Percentiles rank a stretch among this genome's conserved stretches.
Evolutionary conservation across 2,797 vertebrate genomes (phyloP).

Genomic region (Epinephelus malabaricus): DNA sequence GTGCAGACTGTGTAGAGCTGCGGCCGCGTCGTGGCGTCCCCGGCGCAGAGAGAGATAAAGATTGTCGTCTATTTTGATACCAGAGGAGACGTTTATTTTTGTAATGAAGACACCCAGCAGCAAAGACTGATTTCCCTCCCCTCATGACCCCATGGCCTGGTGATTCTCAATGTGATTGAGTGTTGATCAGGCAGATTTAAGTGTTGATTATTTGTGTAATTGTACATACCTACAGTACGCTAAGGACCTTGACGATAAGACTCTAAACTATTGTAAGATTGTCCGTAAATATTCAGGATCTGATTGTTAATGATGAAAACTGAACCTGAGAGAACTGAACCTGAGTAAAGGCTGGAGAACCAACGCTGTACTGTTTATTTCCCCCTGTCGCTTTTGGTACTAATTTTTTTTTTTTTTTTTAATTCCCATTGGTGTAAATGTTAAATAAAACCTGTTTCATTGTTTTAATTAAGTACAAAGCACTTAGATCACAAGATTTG

Average conservation of each 20-base stretch:
- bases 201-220: conserved; percentile 52
- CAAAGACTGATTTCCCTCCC: conserved; percentile 42
- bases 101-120: conserved; percentile 65
- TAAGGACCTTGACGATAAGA: conserved; percentile 2
- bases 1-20: conserved; percentile 10
- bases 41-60: conserved; percentile 34
- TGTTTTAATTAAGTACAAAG: neutral
- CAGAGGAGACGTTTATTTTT: conserved; percentile 84
- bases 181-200: conserved; percentile 11
- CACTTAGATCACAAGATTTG: neutral
- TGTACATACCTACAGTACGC: conserved; percentile 50
- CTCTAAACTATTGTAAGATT: conserved; percentile 2
- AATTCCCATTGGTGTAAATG: neutral
- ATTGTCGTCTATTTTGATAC: conserved; percentile 82
- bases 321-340: conserved; percentile 20
- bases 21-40: neutral
- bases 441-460: neutral
- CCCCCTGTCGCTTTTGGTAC: neutral
- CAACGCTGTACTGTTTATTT: neutral
- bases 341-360: neutral
- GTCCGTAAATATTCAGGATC: conserved; percentile 11
- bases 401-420: too few species aligned
- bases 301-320: conserved; percentile 4
- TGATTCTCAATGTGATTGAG: conserved; percentile 39
- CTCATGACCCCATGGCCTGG: neutral